A percentile compares a stretch with the other conserved stretches of the same genome.
These are phyloP conservation scores for Dinothrombium tinctorium DNA, from an alignment of 1,140 invertebrate genomes.

Conservation along the genomic window DNA sequence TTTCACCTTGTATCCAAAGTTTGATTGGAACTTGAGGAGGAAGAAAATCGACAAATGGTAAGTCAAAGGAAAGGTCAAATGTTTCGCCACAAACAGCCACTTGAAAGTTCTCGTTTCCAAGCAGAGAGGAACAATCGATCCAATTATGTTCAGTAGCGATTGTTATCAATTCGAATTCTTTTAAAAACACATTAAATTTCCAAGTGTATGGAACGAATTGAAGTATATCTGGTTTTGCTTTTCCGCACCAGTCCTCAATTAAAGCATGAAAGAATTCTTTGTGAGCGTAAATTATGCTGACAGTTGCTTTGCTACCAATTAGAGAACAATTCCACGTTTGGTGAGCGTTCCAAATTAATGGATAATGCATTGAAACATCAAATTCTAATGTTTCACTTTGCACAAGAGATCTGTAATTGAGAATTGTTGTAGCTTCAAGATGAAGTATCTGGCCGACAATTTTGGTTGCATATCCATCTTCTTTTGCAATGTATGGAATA, in stretches of 20 bases:
- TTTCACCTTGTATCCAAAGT: constrained; percentile 83
- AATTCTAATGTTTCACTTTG: constrained; percentile 88
- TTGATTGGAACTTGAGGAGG: constrained; percentile 59
- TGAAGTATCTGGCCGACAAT: constrained; percentile 76
- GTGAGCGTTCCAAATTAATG: constrained; percentile 75
- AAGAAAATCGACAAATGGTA: constrained; percentile 76
- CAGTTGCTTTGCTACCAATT: constrained; percentile 76
- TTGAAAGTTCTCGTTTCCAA: constrained; percentile 24
- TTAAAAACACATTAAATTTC: constrained; percentile 66
- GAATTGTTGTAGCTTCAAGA: constrained; percentile 75
- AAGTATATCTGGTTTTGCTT: constrained; percentile 64
- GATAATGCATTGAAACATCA: constrained; percentile 60
- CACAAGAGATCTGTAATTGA: constrained; percentile 60
- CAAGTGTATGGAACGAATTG: constrained; percentile 93
- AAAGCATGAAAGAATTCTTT: constrained; percentile 88
- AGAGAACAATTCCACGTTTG: constrained; percentile 73
- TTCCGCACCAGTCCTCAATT: constrained; percentile 84
- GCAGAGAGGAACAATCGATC: constrained; percentile 83
- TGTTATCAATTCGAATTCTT: constrained; percentile 86
- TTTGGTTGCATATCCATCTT: constrained; percentile 63
- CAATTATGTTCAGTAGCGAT: constrained; percentile 93
- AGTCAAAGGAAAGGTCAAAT: constrained; percentile 69
- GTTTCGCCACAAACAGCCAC: constrained; percentile 77
- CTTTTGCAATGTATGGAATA: constrained; percentile 69
- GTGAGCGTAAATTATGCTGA: constrained; percentile 71